Base-by-base conservation (phyloP, 2,888 invertebrate species). In the Tortrix viridana region DNA sequence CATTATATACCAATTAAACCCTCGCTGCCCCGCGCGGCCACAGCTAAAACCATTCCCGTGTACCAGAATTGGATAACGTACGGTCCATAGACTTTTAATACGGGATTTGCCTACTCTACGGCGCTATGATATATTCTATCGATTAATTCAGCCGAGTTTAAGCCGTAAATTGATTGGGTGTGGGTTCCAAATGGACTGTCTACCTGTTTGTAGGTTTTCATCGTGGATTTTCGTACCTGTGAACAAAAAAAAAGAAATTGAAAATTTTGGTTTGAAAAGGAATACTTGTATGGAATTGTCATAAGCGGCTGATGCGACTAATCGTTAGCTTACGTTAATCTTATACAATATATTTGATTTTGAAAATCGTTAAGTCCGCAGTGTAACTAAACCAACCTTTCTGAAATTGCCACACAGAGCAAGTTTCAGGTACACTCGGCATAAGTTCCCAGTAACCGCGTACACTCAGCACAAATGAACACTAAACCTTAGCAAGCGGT, bases 21-120 rank as follows among this genome's bases (percentile, higher is more conserved):
- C 9, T 44, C 16, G 6, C 19, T 6, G 32, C 3, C 49, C 23
- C 19, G n/a, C 23, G 19, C 57, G 18, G 58, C 77, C 76, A 77
- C 74, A 80, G 85, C 82, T 90, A 89, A 91, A 90, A 89, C 85
- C 84, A 75, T 89, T 90, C 79, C 73, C 87, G 52, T 91, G 90
- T 91, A 77, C 71, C 77, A 56, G 64, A 66, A 73, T 69, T 71
- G 84, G 88, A 88, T 89, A 88, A 86, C 79, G 82, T 82, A 85
- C 82, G 89, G 82, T 79, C 85, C 79, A 86, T 85, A 82, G 85
- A 81, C 81, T 88, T 88, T 88, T 85, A 88, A 90, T 88, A 84
- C 88, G 72, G 78, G 84, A 84, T 88, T 87, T 84, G 80, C 80
- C 77, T 82, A 80, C 79, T 80, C 77, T 79, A 68, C 80, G 78